phyloP scores from a whole-genome alignment of 2,888 invertebrate species.

The Amiota communis region DNA sequence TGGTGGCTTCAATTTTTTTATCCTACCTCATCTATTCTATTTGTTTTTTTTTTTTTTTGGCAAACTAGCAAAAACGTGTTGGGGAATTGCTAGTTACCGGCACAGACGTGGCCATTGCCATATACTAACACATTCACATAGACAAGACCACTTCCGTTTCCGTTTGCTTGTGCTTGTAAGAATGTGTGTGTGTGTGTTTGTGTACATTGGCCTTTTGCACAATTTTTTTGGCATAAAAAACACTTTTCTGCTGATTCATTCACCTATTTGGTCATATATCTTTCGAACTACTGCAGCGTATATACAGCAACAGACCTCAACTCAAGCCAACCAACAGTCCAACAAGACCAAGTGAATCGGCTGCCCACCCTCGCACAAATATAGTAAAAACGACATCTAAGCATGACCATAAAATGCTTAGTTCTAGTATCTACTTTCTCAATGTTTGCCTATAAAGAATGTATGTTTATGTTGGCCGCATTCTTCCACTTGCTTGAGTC shows the following conservation, averaged over 20 bases:
- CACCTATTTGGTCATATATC: constrained; percentile 46
- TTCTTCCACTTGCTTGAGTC: too few species aligned
- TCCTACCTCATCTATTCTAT: not conserved
- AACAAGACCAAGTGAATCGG: not conserved
- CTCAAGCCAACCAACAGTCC: not conserved
- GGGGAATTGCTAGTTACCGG: constrained; percentile 18
- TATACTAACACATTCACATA: constrained; percentile 4
- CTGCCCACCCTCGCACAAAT: constrained; percentile 4
- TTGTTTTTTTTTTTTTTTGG: constrained; percentile 10
- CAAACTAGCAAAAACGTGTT: constrained; percentile 26
- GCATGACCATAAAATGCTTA: constrained; percentile 28
- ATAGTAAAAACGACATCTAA: constrained; percentile 11
- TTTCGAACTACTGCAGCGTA: constrained; percentile 13
- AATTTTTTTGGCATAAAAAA: constrained; percentile 31
- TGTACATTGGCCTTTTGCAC: constrained; percentile 11
- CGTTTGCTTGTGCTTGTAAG: not conserved
- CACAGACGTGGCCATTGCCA: constrained; percentile 7
- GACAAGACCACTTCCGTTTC: constrained; percentile 10
- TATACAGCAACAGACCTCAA: too few species aligned
- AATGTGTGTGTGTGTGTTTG: not conserved
- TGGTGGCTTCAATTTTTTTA: not conserved
- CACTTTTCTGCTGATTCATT: constrained; percentile 44
- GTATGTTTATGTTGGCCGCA: constrained; percentile 16
- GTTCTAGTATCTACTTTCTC: constrained; percentile 9
- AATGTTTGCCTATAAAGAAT: constrained; percentile 4